These are phyloP conservation scores for Elaphurus davidianus DNA, from an alignment of 2,113 vertebrate genomes.

Conservation along the genomic window DNA sequence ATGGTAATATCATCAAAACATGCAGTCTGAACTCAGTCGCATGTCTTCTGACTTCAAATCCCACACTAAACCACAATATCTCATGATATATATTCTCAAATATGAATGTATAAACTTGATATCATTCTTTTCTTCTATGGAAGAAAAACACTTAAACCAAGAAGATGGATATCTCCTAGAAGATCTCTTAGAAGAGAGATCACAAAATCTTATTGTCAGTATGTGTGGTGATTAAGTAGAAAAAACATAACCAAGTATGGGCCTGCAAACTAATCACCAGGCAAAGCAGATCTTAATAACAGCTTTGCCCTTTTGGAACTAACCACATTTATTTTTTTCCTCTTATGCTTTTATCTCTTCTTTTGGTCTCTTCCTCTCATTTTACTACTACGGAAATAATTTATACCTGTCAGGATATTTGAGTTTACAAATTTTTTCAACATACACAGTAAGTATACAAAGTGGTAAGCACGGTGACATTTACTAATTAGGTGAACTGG, in stretches of 20 bases:
- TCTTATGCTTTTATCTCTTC: not conserved
- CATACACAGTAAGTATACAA: not conserved
- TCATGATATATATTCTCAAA: not conserved
- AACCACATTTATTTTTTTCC: conserved; percentile 8
- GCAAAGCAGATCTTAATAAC: not conserved
- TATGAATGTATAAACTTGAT: not conserved
- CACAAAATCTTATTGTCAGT: not conserved
- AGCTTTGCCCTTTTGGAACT: not conserved
- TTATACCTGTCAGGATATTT: not conserved
- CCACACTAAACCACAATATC: not conserved
- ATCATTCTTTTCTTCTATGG: not conserved
- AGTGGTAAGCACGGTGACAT: not conserved
- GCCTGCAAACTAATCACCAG: not conserved
- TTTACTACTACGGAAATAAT: not conserved
- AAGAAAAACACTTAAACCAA: not conserved
- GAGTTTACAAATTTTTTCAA: conserved; percentile 1
- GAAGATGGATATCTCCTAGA: not conserved
- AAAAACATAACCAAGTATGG: not conserved
- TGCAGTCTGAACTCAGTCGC: not conserved
- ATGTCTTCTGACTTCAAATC: conserved; percentile 1
- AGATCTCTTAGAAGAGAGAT: not conserved
- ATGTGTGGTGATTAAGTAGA: not conserved
- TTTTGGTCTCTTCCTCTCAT: not conserved
- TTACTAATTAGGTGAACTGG: conserved; percentile 28
- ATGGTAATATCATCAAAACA: not conserved